Percentiles rank a stretch among this genome's conserved stretches.
These are phyloP conservation scores for Phycodurus eques DNA, from an alignment of 2,113 vertebrate species.

Conservation along the genomic window DNA sequence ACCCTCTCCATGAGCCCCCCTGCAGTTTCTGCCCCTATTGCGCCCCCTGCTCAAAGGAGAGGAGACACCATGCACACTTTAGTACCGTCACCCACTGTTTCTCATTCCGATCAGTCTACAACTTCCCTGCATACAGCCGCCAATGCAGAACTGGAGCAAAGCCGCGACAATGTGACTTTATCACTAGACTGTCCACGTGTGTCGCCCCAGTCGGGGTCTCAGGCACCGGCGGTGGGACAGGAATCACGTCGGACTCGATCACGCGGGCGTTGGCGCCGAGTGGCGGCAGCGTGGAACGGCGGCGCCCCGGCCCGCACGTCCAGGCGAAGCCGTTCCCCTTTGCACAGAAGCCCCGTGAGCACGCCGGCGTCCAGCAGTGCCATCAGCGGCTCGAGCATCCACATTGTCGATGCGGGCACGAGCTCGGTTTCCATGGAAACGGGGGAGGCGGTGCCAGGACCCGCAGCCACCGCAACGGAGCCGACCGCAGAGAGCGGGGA, in stretches of 20 bases:
- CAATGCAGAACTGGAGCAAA: conserved; percentile 59
- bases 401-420: conserved; percentile 46
- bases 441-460: conserved; percentile 55
- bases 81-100: conserved; percentile 39
- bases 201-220: conserved; percentile 47
- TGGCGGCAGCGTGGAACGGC: conserved; percentile 63
- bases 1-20: conserved; percentile 51
- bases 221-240: conserved; percentile 33
- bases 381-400: conserved; percentile 26
- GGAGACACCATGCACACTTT: conserved; percentile 59
- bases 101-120: conserved; percentile 42
- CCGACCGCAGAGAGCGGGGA: conserved; percentile 71
- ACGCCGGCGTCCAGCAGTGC: conserved; percentile 37
- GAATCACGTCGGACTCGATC: conserved; percentile 81
- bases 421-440: conserved; percentile 62
- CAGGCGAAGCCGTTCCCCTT: conserved; percentile 83
- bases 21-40: conserved; percentile 54
- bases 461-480: conserved; percentile 53
- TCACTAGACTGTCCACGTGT: conserved; percentile 62
- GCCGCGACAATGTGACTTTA: conserved; percentile 49
- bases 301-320: conserved; percentile 75
- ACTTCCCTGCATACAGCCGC: conserved; percentile 45
- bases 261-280: conserved; percentile 77
- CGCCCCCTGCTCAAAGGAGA: conserved; percentile 47
- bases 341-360: conserved; percentile 67